phyloP scores from a whole-genome alignment of 1,140 invertebrate species.

The Pemphigus obesinymphae region DNA sequence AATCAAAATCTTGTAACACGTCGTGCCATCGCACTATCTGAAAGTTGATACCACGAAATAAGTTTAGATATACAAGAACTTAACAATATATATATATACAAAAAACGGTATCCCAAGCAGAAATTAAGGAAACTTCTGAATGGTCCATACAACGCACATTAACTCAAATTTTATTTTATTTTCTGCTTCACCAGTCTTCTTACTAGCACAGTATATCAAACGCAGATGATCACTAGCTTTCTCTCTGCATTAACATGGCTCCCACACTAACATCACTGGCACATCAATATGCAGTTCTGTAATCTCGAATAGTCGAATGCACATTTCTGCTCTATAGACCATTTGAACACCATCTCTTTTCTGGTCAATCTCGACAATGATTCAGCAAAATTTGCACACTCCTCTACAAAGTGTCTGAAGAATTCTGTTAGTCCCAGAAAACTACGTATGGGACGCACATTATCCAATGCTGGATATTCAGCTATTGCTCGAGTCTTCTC shows the following conservation, averaged over 20 bases:
- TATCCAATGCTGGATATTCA: not conserved
- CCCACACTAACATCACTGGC: slow-evolving; percentile 47
- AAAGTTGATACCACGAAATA: slow-evolving; percentile 45
- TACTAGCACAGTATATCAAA: not conserved
- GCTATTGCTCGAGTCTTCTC: not conserved
- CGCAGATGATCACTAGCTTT: not conserved
- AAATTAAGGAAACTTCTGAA: not conserved
- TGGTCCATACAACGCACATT: not conserved
- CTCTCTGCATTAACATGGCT: slow-evolving; percentile 48
- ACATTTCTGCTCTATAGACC: no score
- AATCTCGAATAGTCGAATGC: no score
- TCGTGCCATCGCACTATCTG: slow-evolving; percentile 49
- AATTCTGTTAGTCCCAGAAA: slow-evolving; percentile 48
- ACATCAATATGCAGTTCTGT: slow-evolving; percentile 49
- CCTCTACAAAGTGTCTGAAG: slow-evolving; percentile 46
- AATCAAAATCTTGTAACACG: slow-evolving; percentile 47
- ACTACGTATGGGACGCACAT: slow-evolving; percentile 41
- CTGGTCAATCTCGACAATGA: slow-evolving; percentile 44
- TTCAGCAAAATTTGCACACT: slow-evolving; percentile 45
- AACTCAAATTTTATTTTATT: not conserved
- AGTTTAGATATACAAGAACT: not conserved
- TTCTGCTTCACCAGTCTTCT: not conserved
- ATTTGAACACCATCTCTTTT: slow-evolving; percentile 8
- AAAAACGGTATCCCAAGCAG: no score
- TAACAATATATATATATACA: slow-evolving; percentile 17